phyloP scores from a whole-genome alignment of 2,113 vertebrate species.

The Sceloporus tristichus region DNA sequence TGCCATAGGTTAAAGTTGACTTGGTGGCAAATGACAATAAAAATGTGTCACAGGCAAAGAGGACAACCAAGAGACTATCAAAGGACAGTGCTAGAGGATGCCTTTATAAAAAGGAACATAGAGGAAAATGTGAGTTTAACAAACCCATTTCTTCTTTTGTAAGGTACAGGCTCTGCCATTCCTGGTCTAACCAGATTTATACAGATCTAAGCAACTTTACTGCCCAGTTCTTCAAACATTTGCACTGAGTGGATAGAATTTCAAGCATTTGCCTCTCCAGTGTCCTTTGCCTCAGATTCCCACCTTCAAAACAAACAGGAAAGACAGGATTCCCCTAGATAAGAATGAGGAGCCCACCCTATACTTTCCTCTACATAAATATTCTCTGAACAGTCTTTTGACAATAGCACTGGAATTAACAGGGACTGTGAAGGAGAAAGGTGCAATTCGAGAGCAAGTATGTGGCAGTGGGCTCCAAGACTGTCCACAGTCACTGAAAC shows the following conservation, averaged over 20 bases:
- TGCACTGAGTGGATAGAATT: not conserved
- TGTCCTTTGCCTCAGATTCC: constrained; percentile 27
- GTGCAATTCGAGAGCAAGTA: not conserved
- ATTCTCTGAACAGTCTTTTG: not conserved
- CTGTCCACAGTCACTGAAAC: not conserved
- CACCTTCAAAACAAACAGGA: constrained; percentile 18
- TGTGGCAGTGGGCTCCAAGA: not conserved
- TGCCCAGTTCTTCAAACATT: not conserved
- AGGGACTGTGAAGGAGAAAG: not conserved
- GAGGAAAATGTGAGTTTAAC: not conserved
- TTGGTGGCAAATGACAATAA: not conserved
- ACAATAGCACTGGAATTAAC: not conserved
- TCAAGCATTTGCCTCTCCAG: not conserved
- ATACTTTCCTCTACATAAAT: constrained; percentile 16
- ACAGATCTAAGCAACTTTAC: not conserved
- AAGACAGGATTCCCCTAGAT: not conserved
- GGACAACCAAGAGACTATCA: not conserved
- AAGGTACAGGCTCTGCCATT: not conserved
- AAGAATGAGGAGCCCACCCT: constrained; percentile 18
- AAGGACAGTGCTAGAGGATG: not conserved
- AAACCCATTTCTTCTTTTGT: not conserved
- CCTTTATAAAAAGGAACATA: not conserved
- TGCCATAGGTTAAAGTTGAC: no score
- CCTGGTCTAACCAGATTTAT: not conserved
- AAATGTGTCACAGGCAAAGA: not conserved